phyloP scores from a whole-genome alignment of 2,797 vertebrate species.

The Pangasius sanitwongsei region DNA sequence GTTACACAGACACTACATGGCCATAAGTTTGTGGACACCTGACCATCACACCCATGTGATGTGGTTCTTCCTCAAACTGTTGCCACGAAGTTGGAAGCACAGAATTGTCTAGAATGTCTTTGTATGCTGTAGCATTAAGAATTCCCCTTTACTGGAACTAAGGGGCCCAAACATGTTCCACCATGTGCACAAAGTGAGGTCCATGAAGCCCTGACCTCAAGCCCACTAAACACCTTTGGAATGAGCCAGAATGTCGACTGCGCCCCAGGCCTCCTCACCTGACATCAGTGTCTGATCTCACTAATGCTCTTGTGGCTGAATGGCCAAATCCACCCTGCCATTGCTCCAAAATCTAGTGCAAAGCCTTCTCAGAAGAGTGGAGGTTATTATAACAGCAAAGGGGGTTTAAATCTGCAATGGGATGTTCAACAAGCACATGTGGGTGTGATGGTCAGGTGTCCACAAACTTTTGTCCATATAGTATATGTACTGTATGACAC shows the following conservation, averaged over 20 bases:
- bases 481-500: too few relatives aligned
- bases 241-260: not conserved
- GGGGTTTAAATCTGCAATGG: not conserved
- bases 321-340: not conserved
- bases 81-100: too few relatives aligned
- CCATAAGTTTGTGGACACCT: not conserved
- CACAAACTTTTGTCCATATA: too few relatives aligned
- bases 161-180: not conserved
- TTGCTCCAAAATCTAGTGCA: not conserved
- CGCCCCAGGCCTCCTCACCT: not conserved
- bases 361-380: not conserved
- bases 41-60: too few relatives aligned
- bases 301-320: not conserved
- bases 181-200: not conserved
- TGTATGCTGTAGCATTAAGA: too few relatives aligned
- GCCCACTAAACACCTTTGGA: not conserved
- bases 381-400: too few relatives aligned
- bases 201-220: not conserved
- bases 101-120: too few relatives aligned
- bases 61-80: too few relatives aligned
- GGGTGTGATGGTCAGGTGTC: too few relatives aligned
- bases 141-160: too few relatives aligned
- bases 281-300: not conserved
- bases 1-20: not conserved
- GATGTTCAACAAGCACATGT: not conserved